These are phyloP conservation scores for Megatriorchis doriae DNA, from an alignment of 2,113 vertebrate species.

Conservation along the genomic window DNA sequence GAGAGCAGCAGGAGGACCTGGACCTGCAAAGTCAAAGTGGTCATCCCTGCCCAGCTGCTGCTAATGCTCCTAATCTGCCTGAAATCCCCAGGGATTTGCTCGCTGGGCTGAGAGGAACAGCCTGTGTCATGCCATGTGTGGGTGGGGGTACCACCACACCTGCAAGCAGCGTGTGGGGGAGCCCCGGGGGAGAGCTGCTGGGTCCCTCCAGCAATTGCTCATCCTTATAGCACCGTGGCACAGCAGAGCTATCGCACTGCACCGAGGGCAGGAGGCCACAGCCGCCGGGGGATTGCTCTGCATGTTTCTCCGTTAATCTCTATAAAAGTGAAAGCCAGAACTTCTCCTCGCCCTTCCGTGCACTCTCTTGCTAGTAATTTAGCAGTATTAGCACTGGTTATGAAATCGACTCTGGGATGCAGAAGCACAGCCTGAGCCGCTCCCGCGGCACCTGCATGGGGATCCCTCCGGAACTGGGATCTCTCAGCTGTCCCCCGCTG, in stretches of 20 bases:
- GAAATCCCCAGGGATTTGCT: background rate
- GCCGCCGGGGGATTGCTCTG: background rate
- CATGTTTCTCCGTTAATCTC: background rate
- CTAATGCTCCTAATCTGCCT: background rate
- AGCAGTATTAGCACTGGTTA: too few species aligned
- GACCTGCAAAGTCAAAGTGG: background rate
- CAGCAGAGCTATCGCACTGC: accelerated
- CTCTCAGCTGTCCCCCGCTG: background rate
- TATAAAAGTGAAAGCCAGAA: background rate
- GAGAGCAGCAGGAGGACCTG: background rate
- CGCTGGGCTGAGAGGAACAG: background rate
- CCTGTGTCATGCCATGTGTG: background rate
- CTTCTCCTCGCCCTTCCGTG: background rate
- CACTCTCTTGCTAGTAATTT: background rate
- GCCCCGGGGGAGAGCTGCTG: accelerated
- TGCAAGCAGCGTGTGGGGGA: background rate
- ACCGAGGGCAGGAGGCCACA: background rate
- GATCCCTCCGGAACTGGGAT: background rate
- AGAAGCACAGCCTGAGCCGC: accelerated
- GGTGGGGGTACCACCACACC: background rate
- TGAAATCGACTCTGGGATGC: background rate
- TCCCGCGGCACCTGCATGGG: accelerated
- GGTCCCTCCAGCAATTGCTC: background rate
- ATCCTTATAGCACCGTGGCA: accelerated
- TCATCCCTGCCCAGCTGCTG: background rate